A percentile compares a stretch with the other conserved stretches of the same genome.
phyloP scores from a whole-genome alignment of 1,140 invertebrate genomes.

The Maniola jurtina region DNA sequence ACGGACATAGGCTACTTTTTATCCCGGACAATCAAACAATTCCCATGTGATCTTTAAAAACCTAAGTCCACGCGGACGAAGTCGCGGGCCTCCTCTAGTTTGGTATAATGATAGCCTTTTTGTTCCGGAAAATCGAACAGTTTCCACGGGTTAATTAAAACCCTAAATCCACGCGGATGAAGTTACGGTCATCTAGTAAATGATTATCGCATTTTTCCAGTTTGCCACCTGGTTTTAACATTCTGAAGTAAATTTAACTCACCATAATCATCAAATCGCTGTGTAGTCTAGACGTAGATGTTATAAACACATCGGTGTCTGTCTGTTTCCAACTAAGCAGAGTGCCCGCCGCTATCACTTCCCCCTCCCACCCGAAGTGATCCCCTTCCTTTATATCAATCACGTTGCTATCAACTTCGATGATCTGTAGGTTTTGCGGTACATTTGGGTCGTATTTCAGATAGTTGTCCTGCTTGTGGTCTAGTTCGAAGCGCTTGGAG shows the following conservation, averaged over 20 bases:
- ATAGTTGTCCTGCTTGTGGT: constrained; percentile 54
- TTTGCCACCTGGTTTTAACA: too few species aligned
- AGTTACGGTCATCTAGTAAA: too few species aligned
- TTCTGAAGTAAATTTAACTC: constrained; percentile 24
- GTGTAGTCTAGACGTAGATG: constrained; percentile 52
- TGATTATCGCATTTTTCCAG: too few species aligned
- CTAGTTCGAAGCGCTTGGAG: constrained; percentile 51
- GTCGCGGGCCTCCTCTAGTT: too few species aligned
- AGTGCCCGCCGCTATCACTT: constrained; percentile 55
- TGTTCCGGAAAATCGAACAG: too few species aligned
- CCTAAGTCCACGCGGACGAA: too few species aligned
- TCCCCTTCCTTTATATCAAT: constrained; percentile 65
- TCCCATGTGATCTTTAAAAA: too few species aligned
- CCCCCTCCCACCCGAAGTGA: constrained; percentile 50
- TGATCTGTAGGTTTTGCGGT: constrained; percentile 66
- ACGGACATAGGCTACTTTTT: too few species aligned
- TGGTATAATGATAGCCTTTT: too few species aligned
- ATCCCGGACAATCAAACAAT: too few species aligned
- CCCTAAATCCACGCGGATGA: too few species aligned
- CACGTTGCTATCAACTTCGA: constrained; percentile 65
- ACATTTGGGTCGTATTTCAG: constrained; percentile 66
- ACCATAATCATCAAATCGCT: constrained; percentile 72
- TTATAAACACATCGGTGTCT: constrained; percentile 54
- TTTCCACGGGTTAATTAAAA: too few species aligned
- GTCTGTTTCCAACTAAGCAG: constrained; percentile 59